Base-by-base conservation (phyloP, 2,888 invertebrate species). In the Tanypteryx hageni region DNA sequence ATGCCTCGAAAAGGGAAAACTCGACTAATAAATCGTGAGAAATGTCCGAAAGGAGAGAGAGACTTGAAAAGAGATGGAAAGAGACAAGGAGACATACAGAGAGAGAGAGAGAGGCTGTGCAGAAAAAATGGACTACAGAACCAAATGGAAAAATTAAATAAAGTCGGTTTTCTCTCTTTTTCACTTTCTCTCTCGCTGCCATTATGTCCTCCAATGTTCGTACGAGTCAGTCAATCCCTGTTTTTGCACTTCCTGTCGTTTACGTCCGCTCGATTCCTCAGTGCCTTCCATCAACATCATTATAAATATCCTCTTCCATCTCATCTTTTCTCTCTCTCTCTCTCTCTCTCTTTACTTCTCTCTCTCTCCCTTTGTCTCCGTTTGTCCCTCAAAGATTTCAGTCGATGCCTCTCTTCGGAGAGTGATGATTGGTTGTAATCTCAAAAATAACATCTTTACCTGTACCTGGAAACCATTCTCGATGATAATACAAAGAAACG, bases 241-340 rank as follows among this genome's bases (percentile, higher is more conserved):
- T 85, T 85, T 85, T 85, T 85, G 85, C 85, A 58, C 85, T 58
- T 57, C 22, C 85, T 57, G 85, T 85, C 85, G 57, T n/a, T 58
- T 58, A 85, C 59, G 85, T 85, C 85, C n/a, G 13, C 22, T 58
- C 22, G 0, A 58, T 22, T 18, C 85, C 13, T 13, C 56, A 22
- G 22, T 14, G 18, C 85, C 58, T 85, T 85, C 58, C 85, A 85
- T 85, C 85, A 85, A 57, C 85, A 85, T 85, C 85, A 58, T 85
- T 85, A 58, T 76, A 76, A 76, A 76, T 27, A 76, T 27, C 68
- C 14, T 22, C 76, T 27, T 27, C 76, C 76, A 22, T 76, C 27
- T 76, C 13, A 76, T 76, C 22, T 14, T 2, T 10, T 18, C 22
- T 27, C 76, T 76, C 22, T n/a, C 68, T 7, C n/a, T 22, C n/a